phyloP scores from a whole-genome alignment of 2,113 vertebrate species.

The Rhinoptilus africanus region DNA sequence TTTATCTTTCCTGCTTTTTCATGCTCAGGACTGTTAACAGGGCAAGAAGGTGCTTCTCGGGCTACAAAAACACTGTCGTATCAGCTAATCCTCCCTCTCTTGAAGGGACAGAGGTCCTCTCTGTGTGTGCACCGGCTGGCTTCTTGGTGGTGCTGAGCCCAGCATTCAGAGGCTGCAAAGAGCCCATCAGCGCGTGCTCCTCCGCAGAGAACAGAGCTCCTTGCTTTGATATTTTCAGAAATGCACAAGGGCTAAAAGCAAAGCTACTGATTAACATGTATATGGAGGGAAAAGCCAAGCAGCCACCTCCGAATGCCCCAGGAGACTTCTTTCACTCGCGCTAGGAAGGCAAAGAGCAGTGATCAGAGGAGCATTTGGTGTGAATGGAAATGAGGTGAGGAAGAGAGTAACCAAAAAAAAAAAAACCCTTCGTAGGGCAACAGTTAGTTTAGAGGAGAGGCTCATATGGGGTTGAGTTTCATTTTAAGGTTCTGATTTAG shows the following conservation, averaged over 20 bases:
- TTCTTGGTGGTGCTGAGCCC: background rate
- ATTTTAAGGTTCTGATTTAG: constrained; percentile 31
- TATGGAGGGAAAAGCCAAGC: background rate
- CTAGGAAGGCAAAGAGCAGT: background rate
- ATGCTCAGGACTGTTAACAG: background rate
- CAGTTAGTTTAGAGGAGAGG: background rate
- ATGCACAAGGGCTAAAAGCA: background rate
- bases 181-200: background rate
- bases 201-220: fast-evolving
- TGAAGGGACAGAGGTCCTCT: background rate
- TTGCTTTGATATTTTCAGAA: background rate
- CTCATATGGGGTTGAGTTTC: background rate
- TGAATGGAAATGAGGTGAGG: background rate
- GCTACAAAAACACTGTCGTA: background rate
- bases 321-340: background rate
- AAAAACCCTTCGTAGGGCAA: background rate
- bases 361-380: background rate
- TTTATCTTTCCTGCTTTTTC: background rate
- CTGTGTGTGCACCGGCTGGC: background rate
- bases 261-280: background rate
- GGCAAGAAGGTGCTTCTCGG: background rate
- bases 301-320: background rate
- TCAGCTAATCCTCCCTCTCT: background rate
- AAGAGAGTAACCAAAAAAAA: background rate
- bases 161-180: background rate